Evolutionary conservation across 1,140 invertebrate genomes (phyloP).

Genomic region (Ptiloglossa arizonensis): DNA sequence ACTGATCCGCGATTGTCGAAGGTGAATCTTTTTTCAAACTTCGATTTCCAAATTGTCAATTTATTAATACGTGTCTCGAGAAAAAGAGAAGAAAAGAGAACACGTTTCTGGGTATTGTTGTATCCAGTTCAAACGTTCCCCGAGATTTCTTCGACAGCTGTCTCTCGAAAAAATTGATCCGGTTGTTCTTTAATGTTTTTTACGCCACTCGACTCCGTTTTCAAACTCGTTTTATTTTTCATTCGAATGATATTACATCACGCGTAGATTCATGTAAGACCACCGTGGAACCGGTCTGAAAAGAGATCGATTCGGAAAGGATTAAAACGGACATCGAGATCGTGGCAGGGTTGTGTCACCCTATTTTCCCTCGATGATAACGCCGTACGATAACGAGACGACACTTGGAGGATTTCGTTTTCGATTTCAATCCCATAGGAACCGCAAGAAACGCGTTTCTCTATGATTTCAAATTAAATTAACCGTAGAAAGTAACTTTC

Average conservation of each 20-base stretch:
- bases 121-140: background rate
- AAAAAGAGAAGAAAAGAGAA: background rate
- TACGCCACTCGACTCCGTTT: conserved; percentile 19
- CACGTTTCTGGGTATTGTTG: too few species aligned
- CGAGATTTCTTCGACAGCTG: background rate
- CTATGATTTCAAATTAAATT: too few species aligned
- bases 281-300: conserved; percentile 59
- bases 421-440: too few species aligned
- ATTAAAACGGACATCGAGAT: conserved; percentile 40
- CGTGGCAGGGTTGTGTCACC: conserved; percentile 13
- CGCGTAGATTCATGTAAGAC: conserved; percentile 54
- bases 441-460: background rate
- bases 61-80: background rate
- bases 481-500: too few species aligned
- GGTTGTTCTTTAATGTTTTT: conserved; percentile 3
- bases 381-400: too few species aligned
- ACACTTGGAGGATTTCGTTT: too few species aligned
- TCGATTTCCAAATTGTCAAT: background rate
- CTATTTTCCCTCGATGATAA: background rate
- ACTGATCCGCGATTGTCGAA: background rate
- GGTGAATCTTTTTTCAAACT: too few species aligned
- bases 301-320: conserved; percentile 50
- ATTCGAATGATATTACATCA: conserved; percentile 59
- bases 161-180: background rate
- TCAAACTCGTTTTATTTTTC: conserved; percentile 48